Evolutionary conservation across 2,888 invertebrate species (phyloP).

Genomic region (Mythimna pallens): DNA sequence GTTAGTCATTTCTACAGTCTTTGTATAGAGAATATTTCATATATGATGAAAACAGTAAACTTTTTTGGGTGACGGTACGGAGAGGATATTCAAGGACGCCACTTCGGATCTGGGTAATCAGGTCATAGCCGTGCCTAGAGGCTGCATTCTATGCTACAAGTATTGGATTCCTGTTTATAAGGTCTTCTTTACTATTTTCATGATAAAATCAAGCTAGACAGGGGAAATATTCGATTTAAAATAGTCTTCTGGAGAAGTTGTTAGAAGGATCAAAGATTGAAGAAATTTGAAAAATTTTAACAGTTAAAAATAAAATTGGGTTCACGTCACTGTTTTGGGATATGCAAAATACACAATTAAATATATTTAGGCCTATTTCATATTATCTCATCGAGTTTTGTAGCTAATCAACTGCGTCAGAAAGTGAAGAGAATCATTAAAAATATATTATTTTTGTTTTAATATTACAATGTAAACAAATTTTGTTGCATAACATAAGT

Average conservation of each 20-base stretch:
- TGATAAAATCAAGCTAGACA: not conserved
- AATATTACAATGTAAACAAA: no score
- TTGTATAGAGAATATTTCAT: not conserved
- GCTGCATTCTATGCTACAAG: slow-evolving; percentile 20
- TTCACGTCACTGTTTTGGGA: no score
- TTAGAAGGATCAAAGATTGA: no score
- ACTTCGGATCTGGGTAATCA: slow-evolving; percentile 68
- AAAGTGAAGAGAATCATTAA: no score
- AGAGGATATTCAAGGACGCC: slow-evolving; percentile 60
- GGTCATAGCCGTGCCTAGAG: slow-evolving; percentile 65
- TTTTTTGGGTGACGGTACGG: slow-evolving; percentile 13
- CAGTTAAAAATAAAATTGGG: no score
- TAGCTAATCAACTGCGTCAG: no score
- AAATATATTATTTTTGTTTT: no score
- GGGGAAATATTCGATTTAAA: not conserved
- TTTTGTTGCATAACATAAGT: no score
- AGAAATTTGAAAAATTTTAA: no score
- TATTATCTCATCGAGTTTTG: no score
- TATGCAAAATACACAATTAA: no score
- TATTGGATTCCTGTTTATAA: slow-evolving; percentile 18
- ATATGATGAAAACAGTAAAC: slow-evolving; percentile 11
- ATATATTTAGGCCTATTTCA: no score
- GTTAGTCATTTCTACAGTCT: not conserved
- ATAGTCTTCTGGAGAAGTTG: not conserved
- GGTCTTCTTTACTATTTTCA: not conserved